Percentiles rank a stretch among this genome's conserved stretches.
phyloP scores from a whole-genome alignment of 1,140 invertebrate species.

The Drosophila navojoa region DNA sequence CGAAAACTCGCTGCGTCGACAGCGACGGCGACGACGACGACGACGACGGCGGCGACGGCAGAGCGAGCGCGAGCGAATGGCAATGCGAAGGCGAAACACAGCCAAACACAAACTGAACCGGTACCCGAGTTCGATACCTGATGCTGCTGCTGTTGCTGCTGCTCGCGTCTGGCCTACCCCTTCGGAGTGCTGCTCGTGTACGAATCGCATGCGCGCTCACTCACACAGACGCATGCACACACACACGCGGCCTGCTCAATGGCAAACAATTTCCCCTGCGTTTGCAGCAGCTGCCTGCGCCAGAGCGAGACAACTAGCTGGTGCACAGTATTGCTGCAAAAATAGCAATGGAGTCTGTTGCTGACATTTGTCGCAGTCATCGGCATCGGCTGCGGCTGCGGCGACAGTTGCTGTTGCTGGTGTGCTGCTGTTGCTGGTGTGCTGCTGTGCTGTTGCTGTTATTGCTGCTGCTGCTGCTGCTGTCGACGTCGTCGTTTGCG shows the following conservation, averaged over 20 bases:
- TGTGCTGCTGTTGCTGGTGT: constrained; percentile 4
- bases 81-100: constrained; percentile 48
- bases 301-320: constrained; percentile 52
- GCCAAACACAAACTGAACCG: constrained; percentile 49
- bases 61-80: constrained; percentile 58
- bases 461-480: constrained; percentile 11
- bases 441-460: constrained; percentile 16
- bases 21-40: constrained; percentile 36
- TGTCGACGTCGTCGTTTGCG: constrained; percentile 48
- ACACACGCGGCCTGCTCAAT: constrained; percentile 37
- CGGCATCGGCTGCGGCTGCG: constrained; percentile 47
- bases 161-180: constrained; percentile 32
- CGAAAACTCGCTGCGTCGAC: constrained; percentile 42
- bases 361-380: constrained; percentile 72
- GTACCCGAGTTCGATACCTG: constrained; percentile 42
- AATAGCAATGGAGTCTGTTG: constrained; percentile 79
- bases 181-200: constrained; percentile 25
- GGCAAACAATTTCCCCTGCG: constrained; percentile 56
- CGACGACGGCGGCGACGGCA: constrained; percentile 47
- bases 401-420: constrained; percentile 43
- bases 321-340: constrained; percentile 34
- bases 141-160: constrained; percentile 38
- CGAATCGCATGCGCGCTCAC: constrained; percentile 69
- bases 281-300: constrained; percentile 8
- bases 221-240: constrained; percentile 12